Evolutionary conservation across 2,888 invertebrate species (phyloP), one percentile per base, ranked within the genome.

Genomic region (Laspeyria flexula): DNA sequence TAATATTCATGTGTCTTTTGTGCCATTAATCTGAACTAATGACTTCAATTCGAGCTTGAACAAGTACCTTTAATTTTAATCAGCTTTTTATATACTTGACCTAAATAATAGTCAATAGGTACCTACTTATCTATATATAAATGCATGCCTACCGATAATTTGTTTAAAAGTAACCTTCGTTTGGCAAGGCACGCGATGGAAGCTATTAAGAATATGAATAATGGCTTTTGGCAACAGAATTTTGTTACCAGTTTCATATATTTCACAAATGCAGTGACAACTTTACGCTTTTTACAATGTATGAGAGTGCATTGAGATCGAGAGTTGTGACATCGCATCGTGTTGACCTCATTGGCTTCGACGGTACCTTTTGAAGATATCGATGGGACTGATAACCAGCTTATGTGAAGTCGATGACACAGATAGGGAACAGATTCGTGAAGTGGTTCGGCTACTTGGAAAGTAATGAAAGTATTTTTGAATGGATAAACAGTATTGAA

Each of bases 171-270:
- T 50, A 47, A 51, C 47, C 66, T 68, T 64, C 63, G 61, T 61
- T 72, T 68, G 64, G 65, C 68, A 70, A 48, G 15, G 38, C 53
- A 40, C 50, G 48, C 51, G 42, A 62, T 64, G 69, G 62, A 64
- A 57, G 57, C 59, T 55, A 71, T 75, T 71, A 70, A 55, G 65
- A 60, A 71, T 62, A 74, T 75, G 70, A 75, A 52, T 65, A 43
- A 75, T 67, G 44, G 62, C 41, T 71, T 64, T 77, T 77, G 77
- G 77, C 79, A 66, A 60, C 60, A 42, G 45, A 47, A 50, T 33
- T 63, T 66, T 65, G 63, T 73, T 72, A 70, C 52, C 61, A 50
- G 52, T 59, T 56, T 52, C 56, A 51, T 51, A 60, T 49, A 61
- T 63, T 64, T 60, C 39, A 52, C 41, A 51, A 47, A 44, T 30